phyloP scores from a whole-genome alignment of 2,888 invertebrate species.

The Linnaemya tessellans region DNA sequence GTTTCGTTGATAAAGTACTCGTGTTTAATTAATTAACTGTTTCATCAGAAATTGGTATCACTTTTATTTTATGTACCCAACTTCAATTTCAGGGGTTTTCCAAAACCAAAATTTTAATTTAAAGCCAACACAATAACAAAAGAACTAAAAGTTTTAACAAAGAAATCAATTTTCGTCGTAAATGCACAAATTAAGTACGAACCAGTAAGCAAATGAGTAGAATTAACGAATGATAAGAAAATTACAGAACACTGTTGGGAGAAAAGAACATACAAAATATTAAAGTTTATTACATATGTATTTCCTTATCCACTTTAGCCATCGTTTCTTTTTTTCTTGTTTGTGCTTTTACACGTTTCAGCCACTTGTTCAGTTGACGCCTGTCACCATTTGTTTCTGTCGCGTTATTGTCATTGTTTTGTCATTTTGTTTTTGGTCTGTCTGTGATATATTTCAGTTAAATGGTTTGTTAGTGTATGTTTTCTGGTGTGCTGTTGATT shows the following conservation, averaged over 20 bases:
- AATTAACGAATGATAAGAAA: not conserved
- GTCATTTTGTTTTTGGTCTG: conserved; percentile 41
- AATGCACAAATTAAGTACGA: not conserved
- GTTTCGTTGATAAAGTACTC: no score
- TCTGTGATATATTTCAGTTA: conserved; percentile 1
- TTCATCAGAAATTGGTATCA: no score
- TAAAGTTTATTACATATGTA: not conserved
- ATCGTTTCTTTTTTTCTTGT: not conserved
- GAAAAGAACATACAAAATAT: not conserved
- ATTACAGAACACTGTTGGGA: not conserved
- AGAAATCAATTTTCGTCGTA: not conserved
- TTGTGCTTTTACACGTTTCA: not conserved
- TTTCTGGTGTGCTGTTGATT: not conserved
- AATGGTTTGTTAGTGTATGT: conserved; percentile 1
- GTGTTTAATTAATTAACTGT: no score
- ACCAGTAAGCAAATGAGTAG: not conserved
- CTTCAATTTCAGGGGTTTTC: no score
- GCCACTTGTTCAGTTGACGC: conserved; percentile 54
- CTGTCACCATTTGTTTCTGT: conserved; percentile 56
- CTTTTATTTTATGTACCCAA: no score
- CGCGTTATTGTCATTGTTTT: conserved; percentile 52
- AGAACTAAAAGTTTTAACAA: not conserved
- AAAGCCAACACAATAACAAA: not conserved
- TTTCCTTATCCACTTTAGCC: not conserved
- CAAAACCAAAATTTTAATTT: not conserved